A percentile compares a stretch with the other conserved stretches of the same genome.
phyloP scores from a whole-genome alignment of 2,113 vertebrate genomes.

The Labeo catla region DNA sequence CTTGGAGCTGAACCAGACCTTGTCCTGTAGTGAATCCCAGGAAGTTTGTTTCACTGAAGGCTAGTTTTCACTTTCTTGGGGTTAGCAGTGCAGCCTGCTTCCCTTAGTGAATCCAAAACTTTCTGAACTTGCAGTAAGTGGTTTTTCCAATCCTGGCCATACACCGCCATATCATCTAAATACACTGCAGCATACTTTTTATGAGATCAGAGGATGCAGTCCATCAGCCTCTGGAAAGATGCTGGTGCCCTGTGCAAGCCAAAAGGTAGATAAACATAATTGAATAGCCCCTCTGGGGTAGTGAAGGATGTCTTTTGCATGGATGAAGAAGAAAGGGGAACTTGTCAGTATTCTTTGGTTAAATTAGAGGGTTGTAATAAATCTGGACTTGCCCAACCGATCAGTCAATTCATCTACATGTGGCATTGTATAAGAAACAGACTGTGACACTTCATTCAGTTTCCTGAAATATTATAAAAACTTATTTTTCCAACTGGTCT shows the following conservation, averaged over 20 bases:
- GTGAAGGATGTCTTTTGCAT: not conserved
- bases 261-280: not conserved
- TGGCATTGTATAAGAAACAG: too few relatives aligned
- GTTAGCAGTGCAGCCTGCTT: not conserved
- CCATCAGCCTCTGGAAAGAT: not conserved
- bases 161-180: not conserved
- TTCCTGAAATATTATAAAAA: too few relatives aligned
- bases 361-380: not conserved
- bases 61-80: not conserved
- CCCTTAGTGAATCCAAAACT: not conserved
- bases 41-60: slow-evolving; percentile 1
- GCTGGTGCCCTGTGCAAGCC: not conserved
- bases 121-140: not conserved
- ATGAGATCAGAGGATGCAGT: not conserved
- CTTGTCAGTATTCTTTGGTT: not conserved
- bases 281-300: not conserved
- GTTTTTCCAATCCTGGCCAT: not conserved
- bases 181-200: not conserved
- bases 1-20: not conserved
- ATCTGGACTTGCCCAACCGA: not conserved
- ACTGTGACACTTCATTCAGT: too few relatives aligned
- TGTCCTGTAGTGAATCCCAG: not conserved
- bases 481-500: too few relatives aligned
- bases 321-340: not conserved
- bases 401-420: too few relatives aligned